Base-by-base conservation (phyloP, 2,113 vertebrate genomes). In the Promerops cafer region DNA sequence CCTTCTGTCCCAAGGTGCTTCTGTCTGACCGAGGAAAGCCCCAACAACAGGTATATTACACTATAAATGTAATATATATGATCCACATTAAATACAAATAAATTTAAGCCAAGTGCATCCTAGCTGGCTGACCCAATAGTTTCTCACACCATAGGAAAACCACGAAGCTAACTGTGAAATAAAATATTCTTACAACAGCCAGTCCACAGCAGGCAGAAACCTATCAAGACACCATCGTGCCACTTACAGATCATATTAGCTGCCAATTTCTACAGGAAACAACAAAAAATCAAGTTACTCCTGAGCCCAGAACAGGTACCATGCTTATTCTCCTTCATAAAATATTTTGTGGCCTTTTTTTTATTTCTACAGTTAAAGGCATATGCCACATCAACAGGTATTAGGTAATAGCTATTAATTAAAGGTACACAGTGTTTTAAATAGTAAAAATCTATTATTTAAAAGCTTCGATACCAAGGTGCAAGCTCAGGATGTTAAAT, bases 11-110 rank as follows among this genome's bases (percentile, higher is more conserved):
- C 26, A 39, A 50, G 37, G 35, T 14, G 13, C 12, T 56, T 59
- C 31, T 50, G 33, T 7, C 47, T 49, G 37, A 39, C 7, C 2
- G 2, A 72, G 50, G 28, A 21, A 84, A 83, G n/a, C 11, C n/a
- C n/a, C n/a, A 78, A 2, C 5, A 2, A n/a, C 35, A 52, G 8
- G 0, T 10, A 5, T 12, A 26, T 44, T 18, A 10, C 35, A 8
- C 52, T 17, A 23, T 35, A 49, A 31, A 13, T 3, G 2, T 82
- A n/a, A n/a, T n/a, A n/a, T n/a, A n/a, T n/a, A n/a, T n/a, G 60
- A 60, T 6, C 33, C 50, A 30, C n/a, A 8, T 13, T 37, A 66
- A 83, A 65, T 2, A 70, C 13, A 35, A 80, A n/a, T 6, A 61
- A 33, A 66, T n/a, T 30, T 39, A 53, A 83, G 40, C 21, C 68